Evolutionary conservation across 2,113 vertebrate species (phyloP).

Genomic region (Tiliqua scincoides): DNA sequence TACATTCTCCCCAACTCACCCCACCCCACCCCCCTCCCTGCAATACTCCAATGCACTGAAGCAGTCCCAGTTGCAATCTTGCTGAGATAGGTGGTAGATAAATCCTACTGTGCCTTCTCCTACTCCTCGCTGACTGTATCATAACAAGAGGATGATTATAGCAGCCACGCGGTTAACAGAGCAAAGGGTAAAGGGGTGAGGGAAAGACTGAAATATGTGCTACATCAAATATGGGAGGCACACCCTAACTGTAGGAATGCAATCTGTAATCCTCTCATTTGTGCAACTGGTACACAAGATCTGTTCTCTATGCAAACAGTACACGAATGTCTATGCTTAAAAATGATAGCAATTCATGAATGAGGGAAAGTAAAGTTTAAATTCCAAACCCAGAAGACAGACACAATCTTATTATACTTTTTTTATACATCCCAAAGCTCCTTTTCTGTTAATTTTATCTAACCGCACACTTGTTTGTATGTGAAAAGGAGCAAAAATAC

Average conservation of each 20-base stretch:
- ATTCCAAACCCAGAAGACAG: background rate
- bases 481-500: constrained; percentile 30
- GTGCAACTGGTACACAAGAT: background rate
- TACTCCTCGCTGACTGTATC: background rate
- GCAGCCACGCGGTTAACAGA: background rate
- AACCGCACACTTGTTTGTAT: background rate
- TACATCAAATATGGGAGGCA: background rate
- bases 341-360: background rate
- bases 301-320: background rate
- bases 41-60: no score
- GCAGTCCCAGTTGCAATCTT: background rate
- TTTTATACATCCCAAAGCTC: background rate
- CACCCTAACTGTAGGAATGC: background rate
- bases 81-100: background rate
- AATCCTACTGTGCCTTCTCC: background rate
- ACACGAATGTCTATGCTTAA: background rate
- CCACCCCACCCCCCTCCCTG: no score
- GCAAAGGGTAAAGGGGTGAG: background rate
- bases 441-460: background rate
- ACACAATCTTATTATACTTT: background rate
- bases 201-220: no score
- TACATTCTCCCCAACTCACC: no score
- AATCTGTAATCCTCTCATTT: background rate
- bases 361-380: background rate
- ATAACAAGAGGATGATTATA: background rate